phyloP scores from a whole-genome alignment of 2,888 invertebrate genomes.

The Pammene fasciana region DNA sequence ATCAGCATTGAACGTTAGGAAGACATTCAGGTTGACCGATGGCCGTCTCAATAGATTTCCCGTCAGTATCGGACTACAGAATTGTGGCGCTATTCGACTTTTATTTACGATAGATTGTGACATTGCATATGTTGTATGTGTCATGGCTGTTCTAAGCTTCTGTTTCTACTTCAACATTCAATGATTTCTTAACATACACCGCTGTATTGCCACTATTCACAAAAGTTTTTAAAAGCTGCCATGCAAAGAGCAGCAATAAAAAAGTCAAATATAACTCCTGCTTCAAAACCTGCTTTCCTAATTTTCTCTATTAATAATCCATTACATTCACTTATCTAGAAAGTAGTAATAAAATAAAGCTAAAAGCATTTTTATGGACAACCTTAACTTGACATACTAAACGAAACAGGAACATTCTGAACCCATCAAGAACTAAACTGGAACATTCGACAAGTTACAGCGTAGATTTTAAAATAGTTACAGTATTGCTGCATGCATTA shows the following conservation, averaged over 20 bases:
- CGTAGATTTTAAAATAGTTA: too few relatives aligned
- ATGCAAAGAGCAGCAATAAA: too few relatives aligned
- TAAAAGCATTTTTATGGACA: slow-evolving; percentile 12
- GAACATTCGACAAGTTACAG: too few relatives aligned
- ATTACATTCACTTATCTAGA: slow-evolving; percentile 1
- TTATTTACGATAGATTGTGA: neutral
- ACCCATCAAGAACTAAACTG: too few relatives aligned
- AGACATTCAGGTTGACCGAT: slow-evolving; percentile 3
- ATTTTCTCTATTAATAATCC: slow-evolving; percentile 1
- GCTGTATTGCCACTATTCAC: too few relatives aligned
- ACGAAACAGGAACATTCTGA: too few relatives aligned
- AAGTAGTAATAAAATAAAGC: neutral
- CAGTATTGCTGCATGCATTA: too few relatives aligned
- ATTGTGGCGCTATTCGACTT: neutral
- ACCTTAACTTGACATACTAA: neutral
- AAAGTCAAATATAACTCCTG: too few relatives aligned
- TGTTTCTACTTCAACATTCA: too few relatives aligned
- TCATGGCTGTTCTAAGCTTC: too few relatives aligned
- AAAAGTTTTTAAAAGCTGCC: too few relatives aligned
- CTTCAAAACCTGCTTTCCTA: neutral
- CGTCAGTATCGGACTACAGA: neutral
- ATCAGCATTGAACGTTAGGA: slow-evolving; percentile 12
- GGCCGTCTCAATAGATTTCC: neutral
- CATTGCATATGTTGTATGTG: neutral
- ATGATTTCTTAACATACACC: too few relatives aligned